Base-by-base conservation (phyloP, 2,113 vertebrate species). In the Epinephelus moara region DNA sequence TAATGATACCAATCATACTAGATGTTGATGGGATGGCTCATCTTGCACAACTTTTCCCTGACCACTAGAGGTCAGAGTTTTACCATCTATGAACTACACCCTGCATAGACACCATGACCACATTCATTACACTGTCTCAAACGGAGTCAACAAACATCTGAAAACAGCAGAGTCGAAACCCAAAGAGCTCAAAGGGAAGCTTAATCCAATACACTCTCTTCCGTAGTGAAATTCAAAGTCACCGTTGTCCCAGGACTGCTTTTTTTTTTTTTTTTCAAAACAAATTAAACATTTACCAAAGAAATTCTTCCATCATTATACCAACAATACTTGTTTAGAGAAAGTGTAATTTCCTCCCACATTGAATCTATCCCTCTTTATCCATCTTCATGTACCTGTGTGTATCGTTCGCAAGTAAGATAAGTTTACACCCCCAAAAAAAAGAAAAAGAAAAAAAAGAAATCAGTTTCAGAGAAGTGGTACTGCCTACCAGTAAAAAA, bases 41-140 rank as follows among this genome's bases (percentile, higher is more conserved):
- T 15, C 11, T 7, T 78, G 45, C 50, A 77, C 10, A 50, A 21
- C 23, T 6, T 33, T 8, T 60, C 50, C 4, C 4, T 45, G 6
- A 15, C 82, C 91, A 83, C 91, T 80, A 90, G 93, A 88, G 86
- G 89, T 71, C 92, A 56, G 47, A 53, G 72, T 88, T 91, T 63
- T 4, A 82, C 27, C 47, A 67, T 71, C 1, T 70, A 82, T 87
- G 45, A 33, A 47, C 17, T 3, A 21, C 60, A 50, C 1, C 19
- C 13, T 17, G 4, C 1, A 1, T 11, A 12, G 4, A 30, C 0
- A 1, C 45, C 18, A 27, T 6, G 8, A 52, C 9, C 0, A 63
- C 52, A 66, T 70, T 70, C 68, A 77, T 60, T n/a, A 23, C 1
- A 6, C 13, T 45, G n/a, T 53, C 15, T 53, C 21, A 4, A 40